Base-by-base conservation (phyloP, 2,797 vertebrate species). In the Anisognathus igniventris region DNA sequence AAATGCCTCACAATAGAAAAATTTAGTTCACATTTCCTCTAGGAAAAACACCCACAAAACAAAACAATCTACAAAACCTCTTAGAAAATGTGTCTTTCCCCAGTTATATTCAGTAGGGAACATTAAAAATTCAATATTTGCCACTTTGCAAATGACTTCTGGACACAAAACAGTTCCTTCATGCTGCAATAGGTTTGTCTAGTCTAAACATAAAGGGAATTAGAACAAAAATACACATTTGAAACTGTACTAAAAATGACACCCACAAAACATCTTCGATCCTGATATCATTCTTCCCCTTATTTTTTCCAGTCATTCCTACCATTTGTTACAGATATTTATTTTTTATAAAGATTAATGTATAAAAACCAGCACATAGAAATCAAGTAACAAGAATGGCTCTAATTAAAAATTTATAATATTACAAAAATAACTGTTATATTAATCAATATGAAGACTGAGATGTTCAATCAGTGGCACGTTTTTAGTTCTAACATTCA, bases 41-140 rank as follows among this genome's bases (percentile, higher is more conserved):
- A 92, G 85, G 61, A 93, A 83, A 94, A 93, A 93, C 86, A 28
- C 0, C 10, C 72, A 60, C 68, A 86, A 72, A 94, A 68, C 73
- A 90, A 88, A 88, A 91, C 66, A 79, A 80, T 48, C 60, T 45
- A 93, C 56, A 92, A 87, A 93, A 86, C 27, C 71, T 71, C 65
- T 90, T 61, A 88, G 65, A 96, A 96, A 96, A 87, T 72, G 19
- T 80, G 54, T 87, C 60, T 91, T 92, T 92, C 40, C 45, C 44
- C 77, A 62, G 77, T 65, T 87, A 71, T 60, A 79, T 74, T 91
- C 93, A 88, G 75, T 20, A 10, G 78, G 81, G 86, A 84, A 64
- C 73, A 96, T 96, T 92, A 96, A 97, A 96, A 93, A 96, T 96
- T 91, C 88, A 96, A 4, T 88, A 91, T 91, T 87, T 95, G 81